phyloP scores from a whole-genome alignment of 1,140 invertebrate species.

The Leptopilina clavipes region DNA sequence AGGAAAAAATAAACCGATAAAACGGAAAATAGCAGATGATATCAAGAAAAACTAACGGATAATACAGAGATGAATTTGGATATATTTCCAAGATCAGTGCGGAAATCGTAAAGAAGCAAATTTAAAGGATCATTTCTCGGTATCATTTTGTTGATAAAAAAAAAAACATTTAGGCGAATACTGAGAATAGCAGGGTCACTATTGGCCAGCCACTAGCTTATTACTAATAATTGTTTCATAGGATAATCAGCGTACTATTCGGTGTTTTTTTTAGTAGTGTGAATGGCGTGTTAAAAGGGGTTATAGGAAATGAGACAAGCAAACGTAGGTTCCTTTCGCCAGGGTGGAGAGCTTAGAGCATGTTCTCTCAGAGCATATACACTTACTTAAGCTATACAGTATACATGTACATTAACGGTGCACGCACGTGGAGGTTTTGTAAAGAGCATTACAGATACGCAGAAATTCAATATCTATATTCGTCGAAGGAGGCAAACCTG shows the following conservation, averaged over 20 bases:
- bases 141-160: background rate
- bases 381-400: slow-evolving; percentile 51
- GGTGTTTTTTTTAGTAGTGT: slow-evolving; percentile 47
- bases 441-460: slow-evolving; percentile 57
- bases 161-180: slow-evolving; percentile 57
- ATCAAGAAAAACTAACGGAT: too few relatives aligned
- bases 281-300: slow-evolving; percentile 60
- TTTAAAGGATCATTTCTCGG: slow-evolving; percentile 50
- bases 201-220: slow-evolving; percentile 61
- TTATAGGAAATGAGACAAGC: slow-evolving; percentile 55
- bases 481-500: slow-evolving; percentile 22
- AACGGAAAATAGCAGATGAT: too few relatives aligned
- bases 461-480: slow-evolving; percentile 48
- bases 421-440: slow-evolving; percentile 52
- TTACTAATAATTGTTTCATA: slow-evolving; percentile 50
- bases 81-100: too few relatives aligned
- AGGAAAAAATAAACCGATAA: too few relatives aligned
- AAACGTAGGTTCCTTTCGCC: slow-evolving; percentile 46
- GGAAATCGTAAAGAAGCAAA: slow-evolving; percentile 41
- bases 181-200: slow-evolving; percentile 57
- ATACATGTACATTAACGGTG: slow-evolving; percentile 54
- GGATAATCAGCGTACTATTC: slow-evolving; percentile 58
- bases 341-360: slow-evolving; percentile 44
- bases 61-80: too few relatives aligned
- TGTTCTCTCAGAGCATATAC: slow-evolving; percentile 50